These are phyloP conservation scores for Gandaritis pyraliata DNA, from an alignment of 2,888 invertebrate species.

Conservation along the genomic window DNA sequence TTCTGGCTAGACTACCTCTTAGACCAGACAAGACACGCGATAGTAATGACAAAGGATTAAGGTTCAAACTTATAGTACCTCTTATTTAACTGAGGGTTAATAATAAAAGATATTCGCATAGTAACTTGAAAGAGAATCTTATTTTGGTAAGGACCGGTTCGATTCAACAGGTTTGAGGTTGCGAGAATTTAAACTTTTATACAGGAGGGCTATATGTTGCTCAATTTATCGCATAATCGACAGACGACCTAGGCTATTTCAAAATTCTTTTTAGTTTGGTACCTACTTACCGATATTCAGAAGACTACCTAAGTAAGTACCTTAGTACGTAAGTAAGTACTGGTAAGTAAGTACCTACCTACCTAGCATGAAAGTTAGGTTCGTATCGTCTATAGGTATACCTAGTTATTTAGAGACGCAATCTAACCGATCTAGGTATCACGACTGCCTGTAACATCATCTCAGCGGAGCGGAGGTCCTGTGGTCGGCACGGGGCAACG, in stretches of 20 bases:
- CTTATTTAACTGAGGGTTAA: too few species aligned
- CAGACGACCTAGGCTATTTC: too few species aligned
- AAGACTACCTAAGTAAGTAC: too few species aligned
- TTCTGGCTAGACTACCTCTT: too few species aligned
- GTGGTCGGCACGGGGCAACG: conserved; percentile 45
- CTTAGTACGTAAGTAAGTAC: neutral
- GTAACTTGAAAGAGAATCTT: conserved; percentile 31
- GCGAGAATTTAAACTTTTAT: conserved; percentile 26
- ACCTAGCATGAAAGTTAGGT: too few species aligned
- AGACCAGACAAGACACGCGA: too few species aligned
- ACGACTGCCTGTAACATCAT: conserved; percentile 33
- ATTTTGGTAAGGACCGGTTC: conserved; percentile 30
- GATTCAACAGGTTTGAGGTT: conserved; percentile 24
- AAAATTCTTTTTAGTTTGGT: too few species aligned
- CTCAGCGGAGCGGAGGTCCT: conserved; percentile 39
- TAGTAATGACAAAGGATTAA: too few species aligned
- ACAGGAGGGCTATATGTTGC: conserved; percentile 21
- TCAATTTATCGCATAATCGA: conserved; percentile 5
- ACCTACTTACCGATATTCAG: conserved; percentile 7
- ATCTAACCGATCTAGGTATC: conserved; percentile 1
- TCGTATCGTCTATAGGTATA: neutral
- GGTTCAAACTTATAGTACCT: too few species aligned
- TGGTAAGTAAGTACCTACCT: too few species aligned
- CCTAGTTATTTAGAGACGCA: neutral
- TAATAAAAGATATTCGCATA: too few species aligned